phyloP scores from a whole-genome alignment of 2,113 vertebrate genomes.

The Axis porcinus region DNA sequence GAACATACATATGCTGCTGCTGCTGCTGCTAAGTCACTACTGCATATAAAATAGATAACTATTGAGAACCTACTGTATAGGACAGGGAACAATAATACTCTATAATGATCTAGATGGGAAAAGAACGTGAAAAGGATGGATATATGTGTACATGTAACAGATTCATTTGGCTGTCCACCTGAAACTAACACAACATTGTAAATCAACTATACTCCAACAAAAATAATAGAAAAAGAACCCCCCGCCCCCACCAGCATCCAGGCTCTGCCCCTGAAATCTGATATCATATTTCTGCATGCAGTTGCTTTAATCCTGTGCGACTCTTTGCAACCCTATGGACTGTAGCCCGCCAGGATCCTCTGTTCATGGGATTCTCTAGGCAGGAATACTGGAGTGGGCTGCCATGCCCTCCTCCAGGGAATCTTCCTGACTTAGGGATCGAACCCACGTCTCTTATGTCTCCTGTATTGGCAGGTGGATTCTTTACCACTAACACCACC shows the following conservation, averaged over 20 bases:
- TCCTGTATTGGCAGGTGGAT: not conserved
- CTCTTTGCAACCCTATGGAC: not conserved
- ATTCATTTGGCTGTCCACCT: not conserved
- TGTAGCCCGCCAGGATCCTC: not conserved
- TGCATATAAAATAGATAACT: not conserved
- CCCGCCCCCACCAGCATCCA: not conserved
- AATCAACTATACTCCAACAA: not conserved
- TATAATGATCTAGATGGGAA: not conserved
- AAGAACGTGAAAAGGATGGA: not conserved
- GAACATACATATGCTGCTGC: too few relatives aligned
- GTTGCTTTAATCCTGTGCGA: rapidly evolving
- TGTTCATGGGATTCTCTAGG: not conserved
- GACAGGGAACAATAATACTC: not conserved
- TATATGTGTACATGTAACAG: not conserved
- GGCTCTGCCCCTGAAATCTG: not conserved
- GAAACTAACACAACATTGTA: not conserved
- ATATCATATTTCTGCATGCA: not conserved
- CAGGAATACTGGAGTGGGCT: not conserved
- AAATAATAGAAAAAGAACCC: not conserved
- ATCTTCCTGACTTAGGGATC: not conserved
- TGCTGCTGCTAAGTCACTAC: not conserved
- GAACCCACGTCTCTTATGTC: not conserved
- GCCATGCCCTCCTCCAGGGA: not conserved
- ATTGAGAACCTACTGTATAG: not conserved
- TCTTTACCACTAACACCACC: not conserved